These are phyloP conservation scores for Tragelaphus oryx DNA, from an alignment of 2,797 vertebrate genomes.

Conservation along the genomic window DNA sequence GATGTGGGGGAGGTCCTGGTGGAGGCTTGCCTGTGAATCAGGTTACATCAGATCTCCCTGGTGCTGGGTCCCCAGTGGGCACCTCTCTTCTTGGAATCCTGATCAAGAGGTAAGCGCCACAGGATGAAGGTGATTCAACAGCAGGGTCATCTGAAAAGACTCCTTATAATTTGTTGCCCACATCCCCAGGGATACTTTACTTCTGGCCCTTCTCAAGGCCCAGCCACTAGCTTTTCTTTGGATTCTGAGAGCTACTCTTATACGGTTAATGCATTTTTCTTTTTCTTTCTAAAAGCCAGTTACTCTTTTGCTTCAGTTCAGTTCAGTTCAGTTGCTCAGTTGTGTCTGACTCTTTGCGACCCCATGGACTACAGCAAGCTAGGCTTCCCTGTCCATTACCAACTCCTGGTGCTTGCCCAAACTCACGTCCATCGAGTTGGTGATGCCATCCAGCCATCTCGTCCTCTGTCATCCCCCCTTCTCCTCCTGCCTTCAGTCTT, in stretches of 20 bases:
- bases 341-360: background rate
- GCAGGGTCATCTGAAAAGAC: background rate
- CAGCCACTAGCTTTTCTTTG: background rate
- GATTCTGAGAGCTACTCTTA: background rate
- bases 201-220: background rate
- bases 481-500: background rate
- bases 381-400: background rate
- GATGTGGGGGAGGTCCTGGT: background rate
- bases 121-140: background rate
- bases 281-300: background rate
- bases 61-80: background rate
- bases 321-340: background rate
- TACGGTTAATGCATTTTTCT: background rate
- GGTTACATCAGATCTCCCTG: background rate
- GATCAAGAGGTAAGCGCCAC: background rate
- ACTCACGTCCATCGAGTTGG: background rate
- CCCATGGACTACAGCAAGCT: background rate
- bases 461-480: background rate
- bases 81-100: background rate
- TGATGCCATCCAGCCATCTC: background rate
- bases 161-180: background rate
- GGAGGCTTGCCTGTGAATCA: background rate
- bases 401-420: background rate
- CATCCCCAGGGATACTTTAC: background rate
- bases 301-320: background rate